Evolutionary conservation across 1,140 invertebrate species (phyloP), one percentile per base, ranked within the genome.

Genomic region (Drosophila pruinosa): DNA sequence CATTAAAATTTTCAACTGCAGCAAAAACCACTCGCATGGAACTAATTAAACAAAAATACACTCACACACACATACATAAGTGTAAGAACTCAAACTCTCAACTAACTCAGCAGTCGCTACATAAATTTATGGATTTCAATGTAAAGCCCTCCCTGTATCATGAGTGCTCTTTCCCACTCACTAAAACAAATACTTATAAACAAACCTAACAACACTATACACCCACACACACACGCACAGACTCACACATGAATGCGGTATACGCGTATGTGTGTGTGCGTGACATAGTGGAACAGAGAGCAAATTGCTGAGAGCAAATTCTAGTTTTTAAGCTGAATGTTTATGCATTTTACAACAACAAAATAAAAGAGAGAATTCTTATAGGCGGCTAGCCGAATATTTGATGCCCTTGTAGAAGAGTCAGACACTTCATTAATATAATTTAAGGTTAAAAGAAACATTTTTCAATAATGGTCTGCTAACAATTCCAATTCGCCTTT

Each of bases 71-170:
- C 38, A 17, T 10, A 28, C 19, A 41, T 34, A 59, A 19, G 21
- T 47, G 43, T 47, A 31, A 43, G 12, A 39, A 56, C 67, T 24
- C 61, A 67, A 41, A 48, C 61, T 64, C 72, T 67, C 58, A 76
- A 75, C 61, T 62, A 81, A 81, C 77, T 81, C 71, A 83, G 61
- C 67, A 47, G 53, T 78, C 57, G 57, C 67, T 70, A 70, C 43
- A 62, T 63, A 67, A 81, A 75, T 77, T 80, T 75, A 88, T 86
- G 81, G 81, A 86, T 86, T 86, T 86, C 81, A 86, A 76, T 86
- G 82, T 81, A 86, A 86, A 86, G 82, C 81, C 81, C 81, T 86
- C 81, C 81, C 82, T 48, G 24, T 85, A 68, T 69, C 76, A 81
- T 68, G 62, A 86, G 76, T 77, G 69, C 45, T 31, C 58, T 41